Conservation (phyloP, 2,113 vertebrate species). For the Datnioides undecimradiatus region DNA sequence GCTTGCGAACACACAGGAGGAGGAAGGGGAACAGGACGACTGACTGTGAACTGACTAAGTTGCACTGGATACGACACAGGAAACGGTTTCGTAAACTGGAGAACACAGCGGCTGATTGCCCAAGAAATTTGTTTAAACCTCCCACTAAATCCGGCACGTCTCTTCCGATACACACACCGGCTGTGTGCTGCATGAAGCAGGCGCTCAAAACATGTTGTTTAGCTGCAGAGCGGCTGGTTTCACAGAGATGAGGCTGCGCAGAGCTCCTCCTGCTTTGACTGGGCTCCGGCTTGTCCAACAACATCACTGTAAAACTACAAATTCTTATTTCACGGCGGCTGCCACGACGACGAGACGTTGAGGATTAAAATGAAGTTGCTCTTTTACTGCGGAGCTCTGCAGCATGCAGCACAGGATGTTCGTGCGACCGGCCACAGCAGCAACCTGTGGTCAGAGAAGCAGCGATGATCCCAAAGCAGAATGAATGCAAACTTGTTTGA, state of each 20-base stretch:
- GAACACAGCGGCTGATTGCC: no score
- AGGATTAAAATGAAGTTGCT: neutral
- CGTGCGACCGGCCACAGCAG: slow-evolving; percentile 22
- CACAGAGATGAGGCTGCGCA: slow-evolving; percentile 1
- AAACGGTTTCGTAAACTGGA: neutral
- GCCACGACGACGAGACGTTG: neutral
- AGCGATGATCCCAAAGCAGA: neutral
- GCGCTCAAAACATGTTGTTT: neutral
- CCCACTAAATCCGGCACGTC: neutral
- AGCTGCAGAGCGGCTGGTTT: neutral
- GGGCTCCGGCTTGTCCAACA: no score
- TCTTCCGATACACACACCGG: neutral
- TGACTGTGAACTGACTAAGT: neutral
- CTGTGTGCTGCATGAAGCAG: neutral
- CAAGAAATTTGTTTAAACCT: no score
- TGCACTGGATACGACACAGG: neutral
- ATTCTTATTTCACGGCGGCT: no score
- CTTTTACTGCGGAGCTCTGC: no score
- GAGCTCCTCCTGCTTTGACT: neutral
- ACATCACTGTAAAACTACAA: no score
- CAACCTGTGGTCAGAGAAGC: neutral
- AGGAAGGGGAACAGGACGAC: neutral
- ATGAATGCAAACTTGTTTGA: no score
- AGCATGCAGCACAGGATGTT: neutral
- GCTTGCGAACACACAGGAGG: neutral